Evolutionary conservation across 2,113 vertebrate species (phyloP).

Genomic region (Chaenocephalus aceratus): DNA sequence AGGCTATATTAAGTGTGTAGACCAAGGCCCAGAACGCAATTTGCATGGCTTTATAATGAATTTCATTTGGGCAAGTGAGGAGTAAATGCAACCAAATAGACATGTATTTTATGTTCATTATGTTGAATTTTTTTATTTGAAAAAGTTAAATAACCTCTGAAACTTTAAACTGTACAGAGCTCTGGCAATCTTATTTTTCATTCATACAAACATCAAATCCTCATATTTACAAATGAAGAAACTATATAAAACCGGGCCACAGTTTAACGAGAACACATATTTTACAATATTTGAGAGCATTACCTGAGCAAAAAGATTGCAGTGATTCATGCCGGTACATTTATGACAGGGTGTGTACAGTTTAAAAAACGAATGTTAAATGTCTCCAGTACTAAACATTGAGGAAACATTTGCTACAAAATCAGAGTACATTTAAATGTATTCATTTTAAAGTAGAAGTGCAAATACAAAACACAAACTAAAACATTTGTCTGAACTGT

Average conservation of each 20-base stretch:
- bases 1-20: background rate
- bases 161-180: slow-evolving; percentile 58
- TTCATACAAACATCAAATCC: background rate
- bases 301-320: slow-evolving; percentile 26
- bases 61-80: background rate
- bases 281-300: slow-evolving; percentile 39
- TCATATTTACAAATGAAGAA: slow-evolving; percentile 49
- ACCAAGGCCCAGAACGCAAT: background rate
- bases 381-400: background rate
- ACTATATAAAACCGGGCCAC: slow-evolving; percentile 28
- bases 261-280: background rate
- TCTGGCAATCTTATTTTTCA: slow-evolving; percentile 18
- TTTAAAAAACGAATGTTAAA: slow-evolving; percentile 30
- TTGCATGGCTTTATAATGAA: background rate
- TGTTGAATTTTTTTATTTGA: slow-evolving; percentile 69
- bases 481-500: background rate
- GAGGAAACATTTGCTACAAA: slow-evolving; percentile 7
- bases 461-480: slow-evolving; percentile 23
- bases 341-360: background rate
- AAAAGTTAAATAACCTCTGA: slow-evolving; percentile 65
- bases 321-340: background rate
- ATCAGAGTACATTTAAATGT: background rate
- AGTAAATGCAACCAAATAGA: background rate
- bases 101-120: background rate
- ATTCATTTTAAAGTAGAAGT: slow-evolving; percentile 26